Conservation (phyloP, 2,888 invertebrate species). For the Opisthograptis luteolata region DNA sequence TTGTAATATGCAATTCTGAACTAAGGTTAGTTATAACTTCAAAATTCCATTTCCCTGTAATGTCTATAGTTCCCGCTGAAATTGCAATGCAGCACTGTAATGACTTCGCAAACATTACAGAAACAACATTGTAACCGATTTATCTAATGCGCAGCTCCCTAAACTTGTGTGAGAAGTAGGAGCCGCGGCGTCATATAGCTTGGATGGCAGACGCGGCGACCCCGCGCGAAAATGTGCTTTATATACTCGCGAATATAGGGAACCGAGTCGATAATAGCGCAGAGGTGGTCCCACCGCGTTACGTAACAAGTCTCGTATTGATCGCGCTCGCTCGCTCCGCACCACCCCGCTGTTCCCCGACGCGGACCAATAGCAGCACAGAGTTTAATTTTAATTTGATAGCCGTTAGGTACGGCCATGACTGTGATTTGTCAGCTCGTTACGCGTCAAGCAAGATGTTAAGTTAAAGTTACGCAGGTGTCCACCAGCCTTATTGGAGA, state of each 20-base stretch:
- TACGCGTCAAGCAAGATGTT: constrained; percentile 51
- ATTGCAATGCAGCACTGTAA: constrained; percentile 24
- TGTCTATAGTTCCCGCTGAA: constrained; percentile 27
- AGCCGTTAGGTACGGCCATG: constrained; percentile 58
- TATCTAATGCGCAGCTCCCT: constrained; percentile 39
- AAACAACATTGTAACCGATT: constrained; percentile 44
- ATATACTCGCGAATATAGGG: constrained; percentile 16
- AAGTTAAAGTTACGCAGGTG: constrained; percentile 45
- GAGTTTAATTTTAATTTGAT: constrained; percentile 80
- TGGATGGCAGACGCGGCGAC: constrained; percentile 19
- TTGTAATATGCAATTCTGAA: constrained; percentile 19
- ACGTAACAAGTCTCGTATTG: constrained; percentile 75
- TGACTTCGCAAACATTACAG: constrained; percentile 31
- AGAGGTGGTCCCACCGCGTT: constrained; percentile 46
- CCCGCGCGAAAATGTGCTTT: constrained; percentile 35
- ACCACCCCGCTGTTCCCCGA: constrained; percentile 42
- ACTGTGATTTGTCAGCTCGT: constrained; percentile 70
- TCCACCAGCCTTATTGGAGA: constrained; percentile 1
- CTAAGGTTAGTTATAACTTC: constrained; percentile 10
- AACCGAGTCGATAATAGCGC: constrained; percentile 40
- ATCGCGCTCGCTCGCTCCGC: constrained; percentile 55
- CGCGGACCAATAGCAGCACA: constrained; percentile 62
- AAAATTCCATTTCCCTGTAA: constrained; percentile 10
- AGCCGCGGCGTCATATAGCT: constrained; percentile 38
- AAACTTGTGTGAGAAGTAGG: constrained; percentile 42